Conservation (phyloP, 2,113 vertebrate species). For the Pteronura brasiliensis region DNA sequence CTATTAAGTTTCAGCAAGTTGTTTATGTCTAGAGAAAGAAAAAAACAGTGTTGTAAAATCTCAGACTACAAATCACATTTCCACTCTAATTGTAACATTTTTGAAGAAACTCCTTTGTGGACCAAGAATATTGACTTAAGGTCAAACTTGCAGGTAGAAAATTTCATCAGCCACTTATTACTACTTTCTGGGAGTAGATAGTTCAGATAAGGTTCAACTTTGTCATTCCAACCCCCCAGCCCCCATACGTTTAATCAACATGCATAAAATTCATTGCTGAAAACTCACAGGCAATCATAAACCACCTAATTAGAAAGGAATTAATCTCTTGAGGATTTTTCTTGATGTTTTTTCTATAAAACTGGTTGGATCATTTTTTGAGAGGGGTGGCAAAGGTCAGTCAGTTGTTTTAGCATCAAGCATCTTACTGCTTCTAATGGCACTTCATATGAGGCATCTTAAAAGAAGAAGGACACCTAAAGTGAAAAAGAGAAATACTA, state of each 20-base stretch:
- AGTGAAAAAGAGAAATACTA: background rate
- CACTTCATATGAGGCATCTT: background rate
- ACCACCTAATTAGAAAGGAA: background rate
- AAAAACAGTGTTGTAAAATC: background rate
- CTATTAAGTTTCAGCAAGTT: background rate
- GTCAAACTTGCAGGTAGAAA: background rate
- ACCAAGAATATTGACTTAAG: background rate
- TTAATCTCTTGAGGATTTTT: background rate
- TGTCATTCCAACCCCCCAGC: background rate
- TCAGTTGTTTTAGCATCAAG: background rate
- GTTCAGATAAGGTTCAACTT: background rate
- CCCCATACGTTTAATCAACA: background rate
- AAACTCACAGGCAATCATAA: background rate
- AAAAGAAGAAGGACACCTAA: background rate
- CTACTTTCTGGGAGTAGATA: background rate
- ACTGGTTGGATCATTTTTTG: background rate
- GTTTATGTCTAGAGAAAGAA: background rate
- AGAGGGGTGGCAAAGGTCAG: background rate
- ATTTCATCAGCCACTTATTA: background rate
- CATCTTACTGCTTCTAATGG: no score
- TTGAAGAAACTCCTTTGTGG: background rate
- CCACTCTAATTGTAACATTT: background rate
- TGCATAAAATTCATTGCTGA: background rate
- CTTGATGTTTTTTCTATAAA: background rate
- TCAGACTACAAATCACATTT: background rate